These are phyloP conservation scores for Agapostemon virescens DNA, from an alignment of 2,888 invertebrate genomes.

Conservation along the genomic window DNA sequence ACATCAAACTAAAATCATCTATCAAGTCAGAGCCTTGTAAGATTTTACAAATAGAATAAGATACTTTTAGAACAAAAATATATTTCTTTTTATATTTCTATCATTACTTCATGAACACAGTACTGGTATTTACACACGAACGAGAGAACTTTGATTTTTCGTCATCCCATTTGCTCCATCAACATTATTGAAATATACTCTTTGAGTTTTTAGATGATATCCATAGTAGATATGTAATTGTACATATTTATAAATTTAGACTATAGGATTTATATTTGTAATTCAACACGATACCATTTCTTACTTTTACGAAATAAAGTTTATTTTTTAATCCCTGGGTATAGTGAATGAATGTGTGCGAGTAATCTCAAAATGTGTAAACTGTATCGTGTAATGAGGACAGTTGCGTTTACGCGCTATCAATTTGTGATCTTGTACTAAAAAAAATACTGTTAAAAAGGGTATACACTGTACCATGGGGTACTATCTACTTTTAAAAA, in stretches of 20 bases:
- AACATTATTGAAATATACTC: constrained; percentile 66
- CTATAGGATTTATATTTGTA: constrained; percentile 77
- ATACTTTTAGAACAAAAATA: constrained; percentile 21
- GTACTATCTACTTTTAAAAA: constrained; percentile 40
- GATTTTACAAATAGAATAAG: constrained; percentile 45
- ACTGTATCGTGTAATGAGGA: constrained; percentile 57
- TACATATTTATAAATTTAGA: constrained; percentile 79
- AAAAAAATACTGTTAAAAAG: constrained; percentile 54
- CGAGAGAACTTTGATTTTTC: constrained; percentile 29
- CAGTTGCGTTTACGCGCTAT: constrained; percentile 55
- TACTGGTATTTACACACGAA: constrained; percentile 36
- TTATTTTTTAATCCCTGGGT: constrained; percentile 75
- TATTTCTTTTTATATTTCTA: constrained; percentile 23
- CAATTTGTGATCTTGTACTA: constrained; percentile 65
- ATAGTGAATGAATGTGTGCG: constrained; percentile 69
- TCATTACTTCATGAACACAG: constrained; percentile 17
- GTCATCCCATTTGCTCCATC: constrained; percentile 74
- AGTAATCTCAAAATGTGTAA: constrained; percentile 64
- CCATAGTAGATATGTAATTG: constrained; percentile 74
- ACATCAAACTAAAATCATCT: constrained; percentile 41
- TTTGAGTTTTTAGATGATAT: constrained; percentile 69
- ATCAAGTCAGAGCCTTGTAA: constrained; percentile 45
- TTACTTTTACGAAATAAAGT: constrained; percentile 78
- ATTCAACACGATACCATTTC: constrained; percentile 76
- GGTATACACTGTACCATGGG: constrained; percentile 36